phyloP scores from a whole-genome alignment of 2,888 invertebrate species.

The Osedax fenrisi region DNA sequence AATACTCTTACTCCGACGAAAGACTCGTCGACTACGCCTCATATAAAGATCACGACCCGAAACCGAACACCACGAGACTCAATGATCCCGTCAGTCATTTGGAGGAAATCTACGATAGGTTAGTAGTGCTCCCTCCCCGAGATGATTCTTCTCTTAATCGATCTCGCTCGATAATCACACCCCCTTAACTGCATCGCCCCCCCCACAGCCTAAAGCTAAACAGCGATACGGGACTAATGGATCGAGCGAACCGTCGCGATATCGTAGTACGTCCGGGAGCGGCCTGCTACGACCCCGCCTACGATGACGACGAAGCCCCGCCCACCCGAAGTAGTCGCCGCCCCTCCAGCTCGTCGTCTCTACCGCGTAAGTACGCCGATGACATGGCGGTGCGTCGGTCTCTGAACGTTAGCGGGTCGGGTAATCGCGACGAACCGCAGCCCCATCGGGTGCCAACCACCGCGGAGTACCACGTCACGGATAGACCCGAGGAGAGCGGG shows the following conservation, averaged over 20 bases:
- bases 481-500: slow-evolving; percentile 6
- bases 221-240: background rate
- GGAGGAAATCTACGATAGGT: slow-evolving; percentile 42
- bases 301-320: background rate
- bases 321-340: background rate
- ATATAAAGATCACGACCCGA: slow-evolving; percentile 37
- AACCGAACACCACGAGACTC: slow-evolving; percentile 41
- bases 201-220: background rate
- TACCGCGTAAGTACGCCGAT: slow-evolving; percentile 33
- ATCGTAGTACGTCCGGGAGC: background rate
- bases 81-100: slow-evolving; percentile 44
- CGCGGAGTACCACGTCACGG: background rate
- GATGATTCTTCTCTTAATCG: background rate
- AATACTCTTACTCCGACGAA: slow-evolving; percentile 21
- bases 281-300: background rate
- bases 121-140: slow-evolving; percentile 32
- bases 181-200: background rate
- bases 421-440: background rate
- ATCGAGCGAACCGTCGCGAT: background rate
- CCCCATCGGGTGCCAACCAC: background rate
- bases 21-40: slow-evolving; percentile 32
- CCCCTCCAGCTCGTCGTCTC: background rate
- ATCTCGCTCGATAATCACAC: background rate
- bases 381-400: slow-evolving; percentile 32
- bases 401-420: background rate